Conservation (phyloP, 2,113 vertebrate species). For the Alligator mississippiensis region DNA sequence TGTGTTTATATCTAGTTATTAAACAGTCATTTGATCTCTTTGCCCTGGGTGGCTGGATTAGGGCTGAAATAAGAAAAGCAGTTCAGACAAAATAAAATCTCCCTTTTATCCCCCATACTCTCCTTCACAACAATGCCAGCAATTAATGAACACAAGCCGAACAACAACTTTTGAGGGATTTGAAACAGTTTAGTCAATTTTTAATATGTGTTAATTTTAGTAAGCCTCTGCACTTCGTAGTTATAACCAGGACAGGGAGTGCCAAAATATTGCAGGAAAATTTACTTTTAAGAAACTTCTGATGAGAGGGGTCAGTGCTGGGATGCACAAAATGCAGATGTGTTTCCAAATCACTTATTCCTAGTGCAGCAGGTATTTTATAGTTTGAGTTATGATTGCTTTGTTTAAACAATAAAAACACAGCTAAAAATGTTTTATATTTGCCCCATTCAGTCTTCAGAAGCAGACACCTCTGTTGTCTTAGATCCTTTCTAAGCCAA, state of each 20-base stretch:
- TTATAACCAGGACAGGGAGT: not conserved
- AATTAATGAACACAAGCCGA: not conserved
- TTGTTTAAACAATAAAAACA: no score
- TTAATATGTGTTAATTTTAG: not conserved
- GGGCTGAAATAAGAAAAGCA: not conserved
- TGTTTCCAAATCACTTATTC: no score
- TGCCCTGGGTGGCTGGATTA: not conserved
- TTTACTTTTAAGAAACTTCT: not conserved
- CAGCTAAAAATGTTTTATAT: no score
- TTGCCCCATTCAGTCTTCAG: no score
- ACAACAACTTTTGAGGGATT: not conserved
- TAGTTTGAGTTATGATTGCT: no score
- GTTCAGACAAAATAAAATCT: not conserved
- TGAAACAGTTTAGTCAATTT: not conserved
- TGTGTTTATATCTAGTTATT: not conserved
- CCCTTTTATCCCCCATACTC: not conserved
- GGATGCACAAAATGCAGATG: not conserved
- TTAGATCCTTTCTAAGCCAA: no score
- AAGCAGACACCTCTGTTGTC: no score
- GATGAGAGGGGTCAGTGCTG: not conserved
- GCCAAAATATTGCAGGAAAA: not conserved
- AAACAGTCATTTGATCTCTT: not conserved
- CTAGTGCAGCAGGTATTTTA: no score
- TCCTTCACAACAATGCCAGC: fast-evolving
- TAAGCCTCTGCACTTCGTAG: not conserved